A percentile compares a stretch with the other conserved stretches of the same genome.
These are phyloP conservation scores for Muntiacus muntjak DNA, from an alignment of 2,113 vertebrate species.

Conservation along the genomic window DNA sequence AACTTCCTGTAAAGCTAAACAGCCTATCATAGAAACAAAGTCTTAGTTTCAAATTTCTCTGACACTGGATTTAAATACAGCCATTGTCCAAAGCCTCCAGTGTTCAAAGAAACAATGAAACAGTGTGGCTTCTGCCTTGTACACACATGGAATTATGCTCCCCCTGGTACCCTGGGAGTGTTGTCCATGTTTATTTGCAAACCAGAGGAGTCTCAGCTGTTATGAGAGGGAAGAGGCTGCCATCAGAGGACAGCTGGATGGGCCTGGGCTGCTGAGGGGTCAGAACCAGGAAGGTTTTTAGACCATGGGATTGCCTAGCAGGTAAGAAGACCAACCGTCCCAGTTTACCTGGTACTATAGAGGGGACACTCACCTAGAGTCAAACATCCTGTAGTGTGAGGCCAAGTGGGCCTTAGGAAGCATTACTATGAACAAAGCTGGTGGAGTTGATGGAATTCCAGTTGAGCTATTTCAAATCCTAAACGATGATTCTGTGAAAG, in stretches of 20 bases:
- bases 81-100: conserved; percentile 9
- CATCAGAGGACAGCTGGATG: not conserved
- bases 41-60: not conserved
- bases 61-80: not conserved
- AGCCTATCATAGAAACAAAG: not conserved
- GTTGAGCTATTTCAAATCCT: not conserved
- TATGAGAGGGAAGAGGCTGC: not conserved
- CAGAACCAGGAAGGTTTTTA: not conserved
- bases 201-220: not conserved
- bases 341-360: not conserved
- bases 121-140: not conserved
- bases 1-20: not conserved
- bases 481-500: not conserved
- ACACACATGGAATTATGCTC: not conserved
- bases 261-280: too few species aligned
- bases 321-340: not conserved
- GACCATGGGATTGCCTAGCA: not conserved
- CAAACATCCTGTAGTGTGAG: not conserved
- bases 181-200: not conserved
- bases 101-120: conserved; percentile 3
- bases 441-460: not conserved
- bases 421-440: not conserved
- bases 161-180: not conserved
- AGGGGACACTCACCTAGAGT: not conserved
- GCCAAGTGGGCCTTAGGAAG: not conserved